Base-by-base conservation (phyloP, 1,140 invertebrate species). In the Pissodes strobi region DNA sequence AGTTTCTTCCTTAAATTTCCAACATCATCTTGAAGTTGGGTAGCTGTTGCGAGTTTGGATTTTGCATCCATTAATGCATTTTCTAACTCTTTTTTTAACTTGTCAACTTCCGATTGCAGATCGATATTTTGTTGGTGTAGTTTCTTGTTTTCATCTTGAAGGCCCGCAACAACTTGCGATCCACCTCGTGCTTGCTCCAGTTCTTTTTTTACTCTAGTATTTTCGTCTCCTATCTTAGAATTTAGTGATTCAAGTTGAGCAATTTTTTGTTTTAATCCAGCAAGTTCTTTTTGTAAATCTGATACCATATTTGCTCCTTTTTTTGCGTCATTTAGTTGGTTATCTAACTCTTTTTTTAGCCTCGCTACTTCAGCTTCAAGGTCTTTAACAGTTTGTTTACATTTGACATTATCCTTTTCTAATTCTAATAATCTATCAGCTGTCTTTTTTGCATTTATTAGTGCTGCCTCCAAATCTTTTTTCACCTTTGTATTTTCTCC, bases 271-370 rank as follows among this genome's bases (percentile, higher is more conserved):
- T 69, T 69, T 25, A 69, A 23, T 9, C 13, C 53, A 10, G 23
- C 55, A 8, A 55, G 46, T 48, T 64, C 64, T 15, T 60, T 52
- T 37, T 64, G 51, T 25, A 57, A 21, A 8, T 67, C 58, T 17
- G 38, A 43, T n/a, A 48, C 18, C 5, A 18, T 38, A 6, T 27
- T 37, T 1, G 52, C 22, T 1, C 9, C 37, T 52, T 58, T 57
- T 19, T 67, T 64, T 17, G 55, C 55, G 19, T 49, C 46, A 18
- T 64, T 34, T 46, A 60, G 38, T 12, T 23, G 5, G 15, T 65
- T 60, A 23, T 68, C 62, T 15, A 69, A 59, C 58, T 73, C 62
- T 57, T 69, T 65, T 30, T 67, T 71, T 18, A 67, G 49, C 27
- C 41, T 51, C 9, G 45, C 27, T 12, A 65, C n/a, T 66, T 66